A percentile compares a stretch with the other conserved stretches of the same genome.
These are phyloP conservation scores for Geotrupes spiniger DNA, from an alignment of 2,888 invertebrate species.

Conservation along the genomic window DNA sequence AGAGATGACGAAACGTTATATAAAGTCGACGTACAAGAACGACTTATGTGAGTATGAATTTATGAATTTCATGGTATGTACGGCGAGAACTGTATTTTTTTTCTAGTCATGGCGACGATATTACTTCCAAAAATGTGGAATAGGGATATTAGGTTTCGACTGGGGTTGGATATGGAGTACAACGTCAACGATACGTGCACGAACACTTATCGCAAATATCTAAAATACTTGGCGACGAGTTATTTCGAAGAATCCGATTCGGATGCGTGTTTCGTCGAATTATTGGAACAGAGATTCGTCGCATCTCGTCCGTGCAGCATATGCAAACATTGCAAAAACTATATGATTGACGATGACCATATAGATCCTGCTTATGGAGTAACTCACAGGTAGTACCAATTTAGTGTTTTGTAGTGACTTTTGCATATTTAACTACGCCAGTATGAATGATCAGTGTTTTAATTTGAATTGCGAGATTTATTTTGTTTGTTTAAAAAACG, in stretches of 20 bases:
- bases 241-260: constrained; percentile 26
- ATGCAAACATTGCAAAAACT: constrained; percentile 22
- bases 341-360: constrained; percentile 29
- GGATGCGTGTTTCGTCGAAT: constrained; percentile 27
- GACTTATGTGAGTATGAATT: constrained; percentile 12
- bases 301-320: constrained; percentile 27
- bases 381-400: constrained; percentile 39
- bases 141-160: constrained; percentile 1
- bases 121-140: constrained; percentile 25
- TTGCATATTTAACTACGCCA: too few species aligned
- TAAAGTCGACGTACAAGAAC: constrained; percentile 9
- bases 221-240: constrained; percentile 18
- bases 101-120: constrained; percentile 26
- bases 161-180: not conserved
- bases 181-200: not conserved
- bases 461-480: too few species aligned
- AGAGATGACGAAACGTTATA: not conserved
- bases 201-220: constrained; percentile 15
- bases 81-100: constrained; percentile 1
- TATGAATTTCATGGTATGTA: not conserved
- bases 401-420: too few species aligned
- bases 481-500: too few species aligned
- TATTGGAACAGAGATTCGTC: constrained; percentile 18
- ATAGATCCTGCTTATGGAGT: constrained; percentile 43
- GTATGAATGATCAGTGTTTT: too few species aligned